These are phyloP conservation scores for Tuberolachnus salignus DNA, from an alignment of 2,888 invertebrate genomes.

Conservation along the genomic window DNA sequence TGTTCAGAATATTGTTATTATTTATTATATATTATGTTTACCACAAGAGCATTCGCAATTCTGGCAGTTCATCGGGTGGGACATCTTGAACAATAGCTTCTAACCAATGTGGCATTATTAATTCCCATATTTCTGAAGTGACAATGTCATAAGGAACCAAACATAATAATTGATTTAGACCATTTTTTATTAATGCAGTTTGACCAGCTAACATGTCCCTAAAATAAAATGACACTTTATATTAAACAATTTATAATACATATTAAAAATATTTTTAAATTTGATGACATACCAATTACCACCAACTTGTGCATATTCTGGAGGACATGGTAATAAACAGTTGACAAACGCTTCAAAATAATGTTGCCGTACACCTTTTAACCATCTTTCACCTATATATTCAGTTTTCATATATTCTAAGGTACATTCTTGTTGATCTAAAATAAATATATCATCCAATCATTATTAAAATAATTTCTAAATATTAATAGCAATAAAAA, in stretches of 20 bases:
- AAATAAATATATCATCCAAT: slow-evolving; percentile 3
- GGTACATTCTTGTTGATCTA: slow-evolving; percentile 71
- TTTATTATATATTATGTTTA: slow-evolving; percentile 60
- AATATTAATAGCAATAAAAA: too few species aligned
- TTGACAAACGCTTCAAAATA: slow-evolving; percentile 90
- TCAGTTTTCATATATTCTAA: slow-evolving; percentile 90
- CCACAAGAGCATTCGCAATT: slow-evolving; percentile 81
- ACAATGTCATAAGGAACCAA: slow-evolving; percentile 97
- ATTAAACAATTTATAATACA: slow-evolving; percentile 9
- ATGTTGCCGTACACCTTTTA: slow-evolving; percentile 79
- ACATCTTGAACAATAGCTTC: slow-evolving; percentile 94
- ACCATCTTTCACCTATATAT: slow-evolving; percentile 87
- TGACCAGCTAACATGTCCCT: slow-evolving; percentile 84
- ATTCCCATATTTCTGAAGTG: slow-evolving; percentile 95
- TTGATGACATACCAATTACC: slow-evolving; percentile 78
- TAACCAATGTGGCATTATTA: slow-evolving; percentile 99
- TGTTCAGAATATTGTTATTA: background rate
- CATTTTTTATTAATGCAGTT: slow-evolving; percentile 92
- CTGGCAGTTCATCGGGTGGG: slow-evolving; percentile 83
- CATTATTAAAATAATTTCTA: too few species aligned
- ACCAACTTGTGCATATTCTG: slow-evolving; percentile 92
- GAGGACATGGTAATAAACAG: slow-evolving; percentile 93
- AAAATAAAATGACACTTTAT: slow-evolving; percentile 56
- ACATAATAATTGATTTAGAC: slow-evolving; percentile 90
- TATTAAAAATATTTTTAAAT: background rate